These are phyloP conservation scores for Brachionichthys hirsutus DNA, from an alignment of 2,113 vertebrate genomes.

Conservation along the genomic window DNA sequence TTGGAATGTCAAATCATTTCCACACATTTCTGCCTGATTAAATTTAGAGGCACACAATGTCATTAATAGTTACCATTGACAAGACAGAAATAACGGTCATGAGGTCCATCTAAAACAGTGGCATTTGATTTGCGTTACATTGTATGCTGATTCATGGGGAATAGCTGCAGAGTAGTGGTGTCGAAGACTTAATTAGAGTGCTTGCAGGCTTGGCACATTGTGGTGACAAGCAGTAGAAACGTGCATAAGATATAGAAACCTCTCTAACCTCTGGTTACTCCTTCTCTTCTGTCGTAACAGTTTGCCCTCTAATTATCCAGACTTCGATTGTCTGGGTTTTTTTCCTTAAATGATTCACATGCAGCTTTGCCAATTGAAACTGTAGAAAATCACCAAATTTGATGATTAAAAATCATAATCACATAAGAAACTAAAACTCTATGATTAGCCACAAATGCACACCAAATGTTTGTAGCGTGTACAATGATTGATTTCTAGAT, in stretches of 20 bases:
- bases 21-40: conserved; percentile 27
- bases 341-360: conserved; percentile 38
- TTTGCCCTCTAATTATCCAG: conserved; percentile 71
- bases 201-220: conserved; percentile 72
- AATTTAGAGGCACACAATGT: conserved; percentile 33
- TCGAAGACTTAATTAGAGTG: conserved; percentile 72
- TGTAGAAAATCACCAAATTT: conserved; percentile 37
- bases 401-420: conserved; percentile 30
- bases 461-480: background rate
- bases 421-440: conserved; percentile 11
- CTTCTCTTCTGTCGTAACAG: conserved; percentile 59
- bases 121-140: conserved; percentile 62
- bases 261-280: conserved; percentile 72
- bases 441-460: conserved; percentile 3
- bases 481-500: background rate
- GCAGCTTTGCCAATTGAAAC: conserved; percentile 60
- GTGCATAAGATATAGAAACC: conserved; percentile 70
- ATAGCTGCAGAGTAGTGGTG: conserved; percentile 42
- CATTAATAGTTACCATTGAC: conserved; percentile 33
- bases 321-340: conserved; percentile 54
- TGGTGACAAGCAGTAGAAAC: conserved; percentile 71
- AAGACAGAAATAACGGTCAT: conserved; percentile 57
- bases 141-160: conserved; percentile 71
- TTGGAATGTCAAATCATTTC: conserved; percentile 23
- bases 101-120: conserved; percentile 52